phyloP scores from a whole-genome alignment of 1,140 invertebrate genomes.

The Liolophura sinensis region DNA sequence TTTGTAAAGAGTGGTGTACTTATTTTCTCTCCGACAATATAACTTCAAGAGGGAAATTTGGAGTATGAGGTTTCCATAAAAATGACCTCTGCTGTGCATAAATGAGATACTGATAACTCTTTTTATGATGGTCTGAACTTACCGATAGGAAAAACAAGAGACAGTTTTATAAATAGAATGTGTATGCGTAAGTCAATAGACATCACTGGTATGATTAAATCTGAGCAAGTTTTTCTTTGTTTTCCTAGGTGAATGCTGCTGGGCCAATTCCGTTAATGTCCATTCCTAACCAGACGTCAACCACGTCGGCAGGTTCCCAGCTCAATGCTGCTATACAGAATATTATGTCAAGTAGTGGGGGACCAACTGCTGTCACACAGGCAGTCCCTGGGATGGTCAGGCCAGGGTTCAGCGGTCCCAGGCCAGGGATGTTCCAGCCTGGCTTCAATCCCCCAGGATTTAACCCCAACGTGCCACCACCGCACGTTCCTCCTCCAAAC shows the following conservation, averaged over 20 bases:
- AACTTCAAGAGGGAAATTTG: no score
- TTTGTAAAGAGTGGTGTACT: no score
- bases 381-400: neutral
- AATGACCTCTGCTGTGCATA: no score
- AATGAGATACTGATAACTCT: no score
- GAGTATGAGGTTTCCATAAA: no score
- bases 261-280: conserved; percentile 10
- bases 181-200: no score
- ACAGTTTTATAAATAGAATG: no score
- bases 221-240: no score
- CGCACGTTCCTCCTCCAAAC: conserved; percentile 19
- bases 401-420: neutral
- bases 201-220: no score
- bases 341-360: conserved; percentile 19
- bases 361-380: neutral
- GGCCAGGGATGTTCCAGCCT: neutral
- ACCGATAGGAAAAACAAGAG: no score
- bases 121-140: no score
- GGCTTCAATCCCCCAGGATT: conserved; percentile 9
- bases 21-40: no score
- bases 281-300: neutral
- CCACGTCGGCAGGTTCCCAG: conserved; percentile 8
- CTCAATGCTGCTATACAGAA: conserved; percentile 29
- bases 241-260: conserved; percentile 6
- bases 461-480: conserved; percentile 20